phyloP scores from a whole-genome alignment of 2,113 vertebrate genomes.

The Anoura caudifer region DNA sequence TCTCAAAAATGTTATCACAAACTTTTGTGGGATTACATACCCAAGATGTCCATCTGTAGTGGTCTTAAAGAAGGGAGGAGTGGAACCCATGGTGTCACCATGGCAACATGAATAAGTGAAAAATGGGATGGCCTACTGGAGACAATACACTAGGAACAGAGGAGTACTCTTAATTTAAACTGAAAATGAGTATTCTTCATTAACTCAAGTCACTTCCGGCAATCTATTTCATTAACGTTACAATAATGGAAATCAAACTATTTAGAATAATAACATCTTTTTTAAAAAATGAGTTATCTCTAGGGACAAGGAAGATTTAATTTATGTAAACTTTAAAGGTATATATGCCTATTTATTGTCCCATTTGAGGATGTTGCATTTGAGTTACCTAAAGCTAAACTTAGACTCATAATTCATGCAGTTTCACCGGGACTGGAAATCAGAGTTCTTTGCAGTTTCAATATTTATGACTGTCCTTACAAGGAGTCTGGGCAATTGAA shows the following conservation, averaged over 20 bases:
- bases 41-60: neutral
- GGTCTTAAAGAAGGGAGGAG: neutral
- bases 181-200: neutral
- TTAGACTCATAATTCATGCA: neutral
- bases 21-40: neutral
- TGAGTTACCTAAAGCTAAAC: neutral
- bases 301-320: neutral
- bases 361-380: neutral
- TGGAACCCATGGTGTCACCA: neutral
- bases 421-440: neutral
- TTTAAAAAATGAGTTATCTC: neutral
- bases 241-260: neutral
- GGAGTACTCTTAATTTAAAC: neutral
- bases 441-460: neutral
- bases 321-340: neutral
- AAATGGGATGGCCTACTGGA: neutral
- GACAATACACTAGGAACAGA: neutral
- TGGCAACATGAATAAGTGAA: neutral
- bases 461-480: neutral
- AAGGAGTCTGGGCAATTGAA: neutral
- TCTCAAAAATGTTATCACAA: neutral
- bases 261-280: neutral
- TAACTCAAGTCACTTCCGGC: neutral
- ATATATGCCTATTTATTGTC: neutral
- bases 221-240: neutral